phyloP scores from a whole-genome alignment of 1,140 invertebrate genomes.

The Pachypsylla venusta region DNA sequence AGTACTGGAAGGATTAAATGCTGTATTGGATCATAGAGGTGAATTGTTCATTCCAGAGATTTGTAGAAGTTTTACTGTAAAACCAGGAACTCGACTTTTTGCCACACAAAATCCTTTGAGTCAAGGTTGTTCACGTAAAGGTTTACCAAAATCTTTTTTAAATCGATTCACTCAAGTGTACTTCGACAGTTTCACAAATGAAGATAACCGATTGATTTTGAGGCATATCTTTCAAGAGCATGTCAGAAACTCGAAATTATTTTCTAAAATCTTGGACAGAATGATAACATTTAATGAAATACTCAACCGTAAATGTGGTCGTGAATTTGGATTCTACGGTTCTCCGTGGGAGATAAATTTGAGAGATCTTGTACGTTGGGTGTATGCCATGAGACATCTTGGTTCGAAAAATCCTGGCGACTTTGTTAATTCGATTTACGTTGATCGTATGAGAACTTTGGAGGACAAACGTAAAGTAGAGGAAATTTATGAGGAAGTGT shows the following conservation, averaged over 20 bases:
- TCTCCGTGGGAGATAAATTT: slow-evolving; percentile 95
- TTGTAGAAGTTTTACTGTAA: slow-evolving; percentile 66
- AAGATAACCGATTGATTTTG: background rate
- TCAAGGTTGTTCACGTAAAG: slow-evolving; percentile 89
- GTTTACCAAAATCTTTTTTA: slow-evolving; percentile 89
- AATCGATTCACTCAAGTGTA: slow-evolving; percentile 90
- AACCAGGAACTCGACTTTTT: slow-evolving; percentile 69
- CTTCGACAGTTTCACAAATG: slow-evolving; percentile 8
- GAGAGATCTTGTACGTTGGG: slow-evolving; percentile 88
- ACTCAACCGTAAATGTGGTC: slow-evolving; percentile 36
- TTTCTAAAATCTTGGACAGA: slow-evolving; percentile 35
- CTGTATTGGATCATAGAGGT: slow-evolving; percentile 93
- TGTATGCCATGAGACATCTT: slow-evolving; percentile 40
- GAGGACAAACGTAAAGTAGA: slow-evolving; percentile 49
- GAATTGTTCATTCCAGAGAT: slow-evolving; percentile 94
- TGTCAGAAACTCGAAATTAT: background rate
- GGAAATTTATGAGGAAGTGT: slow-evolving; percentile 38
- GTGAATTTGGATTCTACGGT: slow-evolving; percentile 56
- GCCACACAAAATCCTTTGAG: slow-evolving; percentile 96
- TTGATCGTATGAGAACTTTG: slow-evolving; percentile 57
- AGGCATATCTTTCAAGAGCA: background rate
- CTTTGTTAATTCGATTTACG: slow-evolving; percentile 60
- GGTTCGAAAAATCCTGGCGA: slow-evolving; percentile 38
- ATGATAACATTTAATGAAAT: slow-evolving; percentile 67
- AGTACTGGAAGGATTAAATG: slow-evolving; percentile 94